Percentiles rank a stretch among this genome's conserved stretches.
These are phyloP conservation scores for Drosophila demipolita DNA, from an alignment of 2,888 invertebrate genomes.

Conservation along the genomic window DNA sequence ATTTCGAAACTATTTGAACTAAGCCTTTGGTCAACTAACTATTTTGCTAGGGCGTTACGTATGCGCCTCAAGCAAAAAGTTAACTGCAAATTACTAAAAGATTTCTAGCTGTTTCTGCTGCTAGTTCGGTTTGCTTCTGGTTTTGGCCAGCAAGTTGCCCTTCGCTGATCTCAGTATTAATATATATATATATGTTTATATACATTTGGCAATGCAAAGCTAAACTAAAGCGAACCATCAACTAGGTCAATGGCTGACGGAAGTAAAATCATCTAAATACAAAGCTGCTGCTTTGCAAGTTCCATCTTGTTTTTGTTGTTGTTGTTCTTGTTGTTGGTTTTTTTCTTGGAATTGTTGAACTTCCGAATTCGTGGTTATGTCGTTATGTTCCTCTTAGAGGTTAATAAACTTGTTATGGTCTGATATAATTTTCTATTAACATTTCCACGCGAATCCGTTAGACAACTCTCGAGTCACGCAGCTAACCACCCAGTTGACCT, in stretches of 20 bases:
- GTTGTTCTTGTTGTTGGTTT: not conserved
- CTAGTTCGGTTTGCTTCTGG: not conserved
- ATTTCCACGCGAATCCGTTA: constrained; percentile 63
- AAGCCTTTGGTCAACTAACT: not conserved
- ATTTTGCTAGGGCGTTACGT: constrained; percentile 1
- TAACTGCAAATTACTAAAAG: not conserved
- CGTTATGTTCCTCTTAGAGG: constrained; percentile 72
- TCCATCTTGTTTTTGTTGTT: constrained; percentile 22
- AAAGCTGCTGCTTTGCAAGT: not conserved
- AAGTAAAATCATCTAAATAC: constrained; percentile 39
- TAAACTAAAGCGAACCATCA: constrained; percentile 32
- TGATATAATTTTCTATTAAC: constrained; percentile 50
- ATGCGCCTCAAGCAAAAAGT: not conserved
- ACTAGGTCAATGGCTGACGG: constrained; percentile 73
- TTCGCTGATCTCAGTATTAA: constrained; percentile 35
- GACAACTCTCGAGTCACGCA: constrained; percentile 26
- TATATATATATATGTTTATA: not conserved
- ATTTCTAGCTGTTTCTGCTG: not conserved
- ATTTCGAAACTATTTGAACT: not conserved
- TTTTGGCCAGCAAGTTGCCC: constrained; percentile 48
- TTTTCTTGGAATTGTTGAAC: constrained; percentile 7
- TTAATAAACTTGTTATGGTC: constrained; percentile 73
- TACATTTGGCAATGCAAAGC: constrained; percentile 54
- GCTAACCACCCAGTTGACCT: constrained; percentile 61
- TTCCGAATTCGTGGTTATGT: constrained; percentile 37